A percentile compares a stretch with the other conserved stretches of the same genome.
Evolutionary conservation across 2,888 invertebrate species (phyloP).

Genomic region (Apantesis nais): DNA sequence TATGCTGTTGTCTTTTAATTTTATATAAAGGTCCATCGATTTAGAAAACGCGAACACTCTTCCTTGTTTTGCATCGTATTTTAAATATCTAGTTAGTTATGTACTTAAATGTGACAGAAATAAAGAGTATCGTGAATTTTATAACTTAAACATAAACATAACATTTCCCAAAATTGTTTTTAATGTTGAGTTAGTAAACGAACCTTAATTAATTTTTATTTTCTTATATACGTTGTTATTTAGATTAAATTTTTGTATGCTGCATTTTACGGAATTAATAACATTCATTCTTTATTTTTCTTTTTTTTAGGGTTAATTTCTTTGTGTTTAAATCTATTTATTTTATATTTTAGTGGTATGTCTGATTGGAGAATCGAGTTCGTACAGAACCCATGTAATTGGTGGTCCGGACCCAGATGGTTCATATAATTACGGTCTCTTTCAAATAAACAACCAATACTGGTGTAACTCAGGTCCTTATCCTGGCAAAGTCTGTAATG

Average conservation of each 20-base stretch:
- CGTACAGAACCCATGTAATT: constrained; percentile 69
- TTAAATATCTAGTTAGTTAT: background rate
- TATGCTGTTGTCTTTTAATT: too few species aligned
- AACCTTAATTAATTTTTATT: too few species aligned
- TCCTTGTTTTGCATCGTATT: background rate
- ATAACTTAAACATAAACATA: background rate
- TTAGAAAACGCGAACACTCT: background rate
- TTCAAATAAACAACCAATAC: constrained; percentile 69
- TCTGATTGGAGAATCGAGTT: constrained; percentile 77
- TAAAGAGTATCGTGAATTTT: background rate
- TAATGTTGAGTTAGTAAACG: background rate
- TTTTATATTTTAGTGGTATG: constrained; percentile 74
- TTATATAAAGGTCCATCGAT: background rate
- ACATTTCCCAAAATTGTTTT: background rate
- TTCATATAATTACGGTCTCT: constrained; percentile 69
- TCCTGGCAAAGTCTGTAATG: constrained; percentile 50
- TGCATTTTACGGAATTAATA: too few species aligned
- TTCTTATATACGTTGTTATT: too few species aligned
- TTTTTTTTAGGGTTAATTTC: background rate
- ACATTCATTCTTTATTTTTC: too few species aligned
- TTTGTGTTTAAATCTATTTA: background rate
- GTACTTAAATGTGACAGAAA: background rate
- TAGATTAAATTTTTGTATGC: too few species aligned
- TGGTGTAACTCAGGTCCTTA: constrained; percentile 59
- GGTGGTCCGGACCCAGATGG: constrained; percentile 78